Conservation (phyloP, 2,888 invertebrate genomes). For the Prosapia bicincta region DNA sequence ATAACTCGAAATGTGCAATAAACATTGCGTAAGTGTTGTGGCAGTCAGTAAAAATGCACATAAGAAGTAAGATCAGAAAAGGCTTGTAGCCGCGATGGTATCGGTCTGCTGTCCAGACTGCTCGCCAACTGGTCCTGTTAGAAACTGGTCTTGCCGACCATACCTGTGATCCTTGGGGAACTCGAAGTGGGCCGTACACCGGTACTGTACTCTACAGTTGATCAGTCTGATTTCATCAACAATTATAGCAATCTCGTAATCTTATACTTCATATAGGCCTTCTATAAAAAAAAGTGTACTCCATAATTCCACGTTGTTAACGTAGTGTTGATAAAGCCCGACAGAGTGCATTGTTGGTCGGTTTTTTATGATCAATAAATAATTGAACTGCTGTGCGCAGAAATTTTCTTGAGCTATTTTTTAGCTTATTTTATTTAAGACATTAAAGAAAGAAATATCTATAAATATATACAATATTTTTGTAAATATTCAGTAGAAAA, state of each 20-base stretch:
- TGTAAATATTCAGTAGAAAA: no score
- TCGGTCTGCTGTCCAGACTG: background rate
- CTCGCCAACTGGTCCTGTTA: background rate
- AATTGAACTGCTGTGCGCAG: no score
- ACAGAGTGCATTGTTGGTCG: no score
- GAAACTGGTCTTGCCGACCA: background rate
- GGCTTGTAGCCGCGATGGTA: background rate
- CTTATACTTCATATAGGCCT: no score
- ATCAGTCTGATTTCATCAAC: background rate
- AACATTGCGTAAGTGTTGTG: background rate
- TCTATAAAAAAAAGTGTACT: no score
- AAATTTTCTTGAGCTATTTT: no score
- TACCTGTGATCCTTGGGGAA: background rate
- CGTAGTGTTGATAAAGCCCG: no score
- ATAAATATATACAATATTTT: no score
- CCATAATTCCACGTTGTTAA: no score
- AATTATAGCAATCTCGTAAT: background rate
- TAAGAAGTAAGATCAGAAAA: background rate
- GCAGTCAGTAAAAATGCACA: background rate
- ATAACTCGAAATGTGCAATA: background rate
- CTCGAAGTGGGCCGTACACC: background rate
- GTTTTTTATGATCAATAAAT: no score
- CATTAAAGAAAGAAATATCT: no score
- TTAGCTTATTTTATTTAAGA: no score
- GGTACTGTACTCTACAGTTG: background rate